Conservation (phyloP, 2,113 vertebrate species). For the Hemibates koningsi region DNA sequence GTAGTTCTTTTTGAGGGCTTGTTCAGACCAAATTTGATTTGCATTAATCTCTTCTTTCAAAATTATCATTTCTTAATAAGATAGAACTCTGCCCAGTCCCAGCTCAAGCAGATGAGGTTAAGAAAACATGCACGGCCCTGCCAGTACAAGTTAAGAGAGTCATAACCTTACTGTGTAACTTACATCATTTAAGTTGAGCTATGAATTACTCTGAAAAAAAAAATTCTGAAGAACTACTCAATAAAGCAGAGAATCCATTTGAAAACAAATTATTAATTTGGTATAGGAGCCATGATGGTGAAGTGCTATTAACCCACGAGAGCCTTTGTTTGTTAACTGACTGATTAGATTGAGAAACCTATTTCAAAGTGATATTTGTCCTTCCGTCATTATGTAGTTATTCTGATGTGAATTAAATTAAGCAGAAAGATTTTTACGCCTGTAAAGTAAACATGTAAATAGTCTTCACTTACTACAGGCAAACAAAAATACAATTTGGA, state of each 20-base stretch:
- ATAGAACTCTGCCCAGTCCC: background rate
- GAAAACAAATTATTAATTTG: background rate
- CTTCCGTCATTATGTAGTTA: background rate
- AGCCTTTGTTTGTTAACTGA: background rate
- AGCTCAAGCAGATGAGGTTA: background rate
- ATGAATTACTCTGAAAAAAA: background rate
- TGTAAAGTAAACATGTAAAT: background rate
- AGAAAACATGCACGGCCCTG: background rate
- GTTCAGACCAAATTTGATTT: background rate
- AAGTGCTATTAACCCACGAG: background rate
- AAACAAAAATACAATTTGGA: background rate
- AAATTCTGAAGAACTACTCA: background rate
- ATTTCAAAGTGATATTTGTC: background rate
- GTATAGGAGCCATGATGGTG: background rate
- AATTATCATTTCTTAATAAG: background rate
- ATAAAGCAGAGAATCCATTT: conserved; percentile 12
- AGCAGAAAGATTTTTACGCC: background rate
- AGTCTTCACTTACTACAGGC: background rate
- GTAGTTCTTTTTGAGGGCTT: background rate
- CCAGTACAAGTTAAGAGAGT: background rate
- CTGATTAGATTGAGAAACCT: background rate
- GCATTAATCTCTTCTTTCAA: background rate
- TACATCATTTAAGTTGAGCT: background rate
- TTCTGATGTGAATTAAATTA: background rate
- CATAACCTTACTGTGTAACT: background rate